Base-by-base conservation (phyloP, 2,888 invertebrate species). In the Tubulanus polymorphus region DNA sequence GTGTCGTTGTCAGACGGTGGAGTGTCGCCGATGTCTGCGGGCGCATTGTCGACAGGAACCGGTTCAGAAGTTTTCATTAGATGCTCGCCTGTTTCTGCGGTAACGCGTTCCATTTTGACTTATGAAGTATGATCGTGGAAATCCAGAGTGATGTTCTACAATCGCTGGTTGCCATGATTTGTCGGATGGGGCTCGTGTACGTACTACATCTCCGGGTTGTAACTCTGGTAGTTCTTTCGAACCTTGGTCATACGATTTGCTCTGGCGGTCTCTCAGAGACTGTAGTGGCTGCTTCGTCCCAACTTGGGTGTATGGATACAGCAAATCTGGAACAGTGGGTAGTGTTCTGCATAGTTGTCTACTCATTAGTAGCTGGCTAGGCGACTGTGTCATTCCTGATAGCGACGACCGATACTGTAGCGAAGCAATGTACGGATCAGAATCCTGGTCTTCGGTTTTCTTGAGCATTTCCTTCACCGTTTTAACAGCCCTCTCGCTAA, bases 351-450 rank as follows among this genome's bases (percentile, higher is more conserved):
- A 3, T 20, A 41, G 41, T 23, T 20, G 18, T 23, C 41, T 41
- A 49, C 57, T 58, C 61, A 59, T 63, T 1, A 63, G 51, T 41
- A 63, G 26, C 35, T 62, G 59, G 12, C 61, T 59, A 48, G 63
- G 63, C 8, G 57, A 60, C 46, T 57, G 53, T 2, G 28, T 10
- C 2, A 56, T 32, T 26, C 59, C 60, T n/a, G 56, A n/a, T 23
- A 64, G 37, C 23, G 63, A 62, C 10, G 63, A 54, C 20, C 63
- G 27, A 32, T 64, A 60, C 35, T 59, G 51, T 18, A 60, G 48
- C 30, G 62, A 35, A 25, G 63, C 56, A 32, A 59, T 62, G 30
- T 56, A 51, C 25, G 57, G 55, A 51, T 62, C 63, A 10, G 45
- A 37, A 12, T 55, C 53, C 10, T 51, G 47, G 20, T 51, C 53